These are phyloP conservation scores for Amphimedon queenslandica DNA, from an alignment of 37 sponge, comb jelly and placozoan genomes.

Conservation along the genomic window DNA sequence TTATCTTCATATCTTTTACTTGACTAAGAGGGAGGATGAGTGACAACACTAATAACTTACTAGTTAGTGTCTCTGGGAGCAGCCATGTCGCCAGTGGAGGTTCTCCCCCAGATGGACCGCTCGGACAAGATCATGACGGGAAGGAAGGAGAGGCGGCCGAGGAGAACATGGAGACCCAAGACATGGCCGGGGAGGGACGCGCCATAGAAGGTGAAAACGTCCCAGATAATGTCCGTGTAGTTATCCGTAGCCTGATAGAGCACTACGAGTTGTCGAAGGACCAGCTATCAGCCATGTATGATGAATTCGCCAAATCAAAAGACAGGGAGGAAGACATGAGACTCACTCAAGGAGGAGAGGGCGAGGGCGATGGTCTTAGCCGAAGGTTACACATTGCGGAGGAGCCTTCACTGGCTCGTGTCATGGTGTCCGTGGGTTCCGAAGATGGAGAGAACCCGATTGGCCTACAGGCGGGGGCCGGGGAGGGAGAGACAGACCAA, in stretches of 20 bases:
- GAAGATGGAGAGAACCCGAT: neutral
- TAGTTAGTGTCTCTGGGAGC: neutral
- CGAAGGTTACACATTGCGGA: neutral
- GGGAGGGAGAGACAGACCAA: neutral
- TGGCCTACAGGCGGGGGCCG: too few relatives aligned
- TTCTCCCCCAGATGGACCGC: too few relatives aligned
- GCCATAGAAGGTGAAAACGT: neutral
- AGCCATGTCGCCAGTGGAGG: neutral
- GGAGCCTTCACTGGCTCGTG: neutral
- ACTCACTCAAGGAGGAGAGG: neutral
- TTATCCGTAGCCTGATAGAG: slow-evolving; percentile 18
- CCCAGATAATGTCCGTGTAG: neutral
- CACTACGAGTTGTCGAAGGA: slow-evolving; percentile 9
- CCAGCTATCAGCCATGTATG: slow-evolving; percentile 22
- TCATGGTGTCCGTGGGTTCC: neutral
- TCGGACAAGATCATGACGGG: neutral
- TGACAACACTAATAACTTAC: neutral
- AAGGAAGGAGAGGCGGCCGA: neutral
- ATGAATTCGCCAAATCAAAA: slow-evolving; percentile 20
- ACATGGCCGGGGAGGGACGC: neutral
- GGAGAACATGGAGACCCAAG: neutral
- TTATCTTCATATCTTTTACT: too few relatives aligned
- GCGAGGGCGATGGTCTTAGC: neutral
- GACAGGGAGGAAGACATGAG: neutral
- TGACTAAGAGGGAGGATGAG: neutral